phyloP scores from a whole-genome alignment of 2,797 vertebrate species.

The Alcedo atthis region DNA sequence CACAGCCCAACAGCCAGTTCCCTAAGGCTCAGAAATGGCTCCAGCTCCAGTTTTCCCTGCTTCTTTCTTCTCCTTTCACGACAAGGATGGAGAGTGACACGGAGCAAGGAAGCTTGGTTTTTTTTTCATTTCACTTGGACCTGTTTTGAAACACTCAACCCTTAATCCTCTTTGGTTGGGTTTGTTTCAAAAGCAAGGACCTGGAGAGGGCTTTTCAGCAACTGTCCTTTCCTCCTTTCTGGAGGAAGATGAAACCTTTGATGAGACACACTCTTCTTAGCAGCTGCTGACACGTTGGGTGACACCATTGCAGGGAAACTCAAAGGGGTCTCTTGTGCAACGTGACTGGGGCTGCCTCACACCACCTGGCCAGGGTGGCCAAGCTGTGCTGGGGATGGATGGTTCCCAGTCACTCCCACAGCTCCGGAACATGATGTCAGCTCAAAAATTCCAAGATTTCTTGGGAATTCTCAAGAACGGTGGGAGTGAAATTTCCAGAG shows the following conservation, averaged over 20 bases:
- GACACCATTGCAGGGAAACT: fast-evolving
- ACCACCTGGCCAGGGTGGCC: fast-evolving
- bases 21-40: neutral
- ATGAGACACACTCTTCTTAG: neutral
- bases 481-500: neutral
- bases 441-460: neutral
- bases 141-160: neutral
- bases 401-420: neutral
- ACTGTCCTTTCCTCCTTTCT: neutral
- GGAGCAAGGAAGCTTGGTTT: neutral
- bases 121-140: neutral
- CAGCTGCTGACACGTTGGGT: neutral
- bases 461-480: neutral
- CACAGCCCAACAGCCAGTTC: neutral
- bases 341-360: fast-evolving
- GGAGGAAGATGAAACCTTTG: neutral
- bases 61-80: neutral
- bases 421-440: neutral
- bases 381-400: fast-evolving
- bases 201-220: neutral
- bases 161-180: neutral
- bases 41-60: neutral
- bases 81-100: neutral
- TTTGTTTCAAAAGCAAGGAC: neutral
- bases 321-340: neutral